Evolutionary conservation across 1,140 invertebrate genomes (phyloP).

Genomic region (Mizuhopecten yessoensis): DNA sequence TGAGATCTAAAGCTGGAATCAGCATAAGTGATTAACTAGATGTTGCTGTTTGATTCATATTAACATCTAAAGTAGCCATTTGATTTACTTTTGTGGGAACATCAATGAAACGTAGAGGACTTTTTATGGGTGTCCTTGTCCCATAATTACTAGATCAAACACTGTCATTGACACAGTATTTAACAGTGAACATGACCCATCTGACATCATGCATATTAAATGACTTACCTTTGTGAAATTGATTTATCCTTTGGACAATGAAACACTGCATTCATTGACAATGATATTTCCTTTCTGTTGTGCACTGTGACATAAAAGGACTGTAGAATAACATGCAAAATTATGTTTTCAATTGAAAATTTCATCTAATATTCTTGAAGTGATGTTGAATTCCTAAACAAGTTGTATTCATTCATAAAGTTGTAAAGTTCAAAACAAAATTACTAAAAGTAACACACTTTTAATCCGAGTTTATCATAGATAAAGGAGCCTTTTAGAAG

Average conservation of each 20-base stretch:
- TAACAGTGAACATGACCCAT: neutral
- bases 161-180: too few species aligned
- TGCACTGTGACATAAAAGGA: neutral
- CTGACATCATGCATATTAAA: neutral
- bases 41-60: neutral
- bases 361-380: neutral
- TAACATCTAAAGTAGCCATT: neutral
- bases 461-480: neutral
- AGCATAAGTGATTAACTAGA: neutral
- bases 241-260: neutral
- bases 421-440: neutral
- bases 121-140: neutral
- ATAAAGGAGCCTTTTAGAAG: neutral
- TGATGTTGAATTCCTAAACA: neutral
- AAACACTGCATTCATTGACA: neutral
- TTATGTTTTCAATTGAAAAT: neutral
- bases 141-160: neutral
- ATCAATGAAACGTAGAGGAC: neutral
- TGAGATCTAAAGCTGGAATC: too few species aligned
- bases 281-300: neutral
- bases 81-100: neutral
- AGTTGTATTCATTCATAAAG: neutral
- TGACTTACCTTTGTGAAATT: neutral
- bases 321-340: neutral
- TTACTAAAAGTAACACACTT: neutral